phyloP scores from a whole-genome alignment of 2,113 vertebrate genomes.

The Callithrix jacchus region DNA sequence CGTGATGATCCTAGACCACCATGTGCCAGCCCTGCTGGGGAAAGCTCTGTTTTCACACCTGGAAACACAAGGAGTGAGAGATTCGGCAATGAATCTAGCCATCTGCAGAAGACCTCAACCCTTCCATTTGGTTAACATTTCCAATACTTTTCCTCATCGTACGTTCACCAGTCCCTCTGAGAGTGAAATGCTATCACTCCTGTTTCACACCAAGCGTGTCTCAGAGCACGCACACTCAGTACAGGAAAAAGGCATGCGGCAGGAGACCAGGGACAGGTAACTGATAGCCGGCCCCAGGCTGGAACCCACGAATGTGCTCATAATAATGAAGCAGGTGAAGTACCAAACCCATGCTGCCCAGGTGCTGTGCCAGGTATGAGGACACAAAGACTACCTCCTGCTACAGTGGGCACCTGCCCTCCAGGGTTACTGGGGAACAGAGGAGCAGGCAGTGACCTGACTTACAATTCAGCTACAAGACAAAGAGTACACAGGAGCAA shows the following conservation, averaged over 20 bases:
- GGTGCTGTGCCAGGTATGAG: background rate
- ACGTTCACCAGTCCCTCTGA: background rate
- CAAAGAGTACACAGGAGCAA: background rate
- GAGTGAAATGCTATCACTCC: background rate
- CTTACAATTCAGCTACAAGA: rapidly evolving
- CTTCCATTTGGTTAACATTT: rapidly evolving
- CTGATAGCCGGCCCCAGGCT: background rate
- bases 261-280: background rate
- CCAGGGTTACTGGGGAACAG: background rate
- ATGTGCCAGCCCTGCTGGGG: no score
- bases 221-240: no score
- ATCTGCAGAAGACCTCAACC: background rate
- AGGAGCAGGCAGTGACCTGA: rapidly evolving
- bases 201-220: background rate
- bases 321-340: no score
- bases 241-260: rapidly evolving
- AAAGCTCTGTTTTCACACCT: background rate
- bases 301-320: rapidly evolving
- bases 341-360: background rate
- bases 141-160: rapidly evolving
- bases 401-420: rapidly evolving
- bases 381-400: background rate
- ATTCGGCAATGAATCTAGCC: background rate
- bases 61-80: no score
- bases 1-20: rapidly evolving